Conservation (phyloP, 2,797 vertebrate species). For the Manis crassicaudata region DNA sequence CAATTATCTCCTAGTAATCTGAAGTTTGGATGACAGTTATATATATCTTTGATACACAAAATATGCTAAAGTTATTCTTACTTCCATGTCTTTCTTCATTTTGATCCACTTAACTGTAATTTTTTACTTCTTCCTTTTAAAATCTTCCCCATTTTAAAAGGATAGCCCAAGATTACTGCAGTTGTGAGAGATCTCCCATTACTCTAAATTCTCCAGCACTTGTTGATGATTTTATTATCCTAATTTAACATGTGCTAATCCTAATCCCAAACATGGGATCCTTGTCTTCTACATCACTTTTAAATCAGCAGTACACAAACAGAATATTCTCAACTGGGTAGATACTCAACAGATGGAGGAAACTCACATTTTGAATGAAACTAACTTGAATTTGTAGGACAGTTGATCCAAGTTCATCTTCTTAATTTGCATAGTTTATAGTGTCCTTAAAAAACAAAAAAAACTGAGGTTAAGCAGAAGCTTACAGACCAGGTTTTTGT, state of each 20-base stretch:
- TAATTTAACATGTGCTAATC: neutral
- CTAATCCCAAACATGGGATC: neutral
- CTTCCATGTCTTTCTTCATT: neutral
- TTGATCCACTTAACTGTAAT: slow-evolving; percentile 1
- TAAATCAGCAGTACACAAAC: neutral
- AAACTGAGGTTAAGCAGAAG: neutral
- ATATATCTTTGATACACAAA: neutral
- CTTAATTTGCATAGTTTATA: slow-evolving; percentile 6
- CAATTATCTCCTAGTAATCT: neutral
- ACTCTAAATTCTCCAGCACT: neutral
- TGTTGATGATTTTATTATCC: neutral
- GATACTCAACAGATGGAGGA: neutral
- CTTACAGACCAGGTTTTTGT: neutral
- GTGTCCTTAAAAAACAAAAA: neutral
- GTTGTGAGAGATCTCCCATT: neutral
- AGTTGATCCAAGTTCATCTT: neutral
- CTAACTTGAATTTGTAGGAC: slow-evolving; percentile 20
- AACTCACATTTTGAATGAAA: slow-evolving; percentile 22
- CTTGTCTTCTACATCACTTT: neutral
- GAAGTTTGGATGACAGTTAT: slow-evolving; percentile 8
- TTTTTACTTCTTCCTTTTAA: neutral
- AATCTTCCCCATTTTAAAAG: neutral
- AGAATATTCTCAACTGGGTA: neutral
- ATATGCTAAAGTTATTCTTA: neutral
- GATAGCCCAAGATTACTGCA: neutral